Evolutionary conservation across 2,113 vertebrate genomes (phyloP), one percentile per base, ranked within the genome.

Genomic region (Lepus timidus): DNA sequence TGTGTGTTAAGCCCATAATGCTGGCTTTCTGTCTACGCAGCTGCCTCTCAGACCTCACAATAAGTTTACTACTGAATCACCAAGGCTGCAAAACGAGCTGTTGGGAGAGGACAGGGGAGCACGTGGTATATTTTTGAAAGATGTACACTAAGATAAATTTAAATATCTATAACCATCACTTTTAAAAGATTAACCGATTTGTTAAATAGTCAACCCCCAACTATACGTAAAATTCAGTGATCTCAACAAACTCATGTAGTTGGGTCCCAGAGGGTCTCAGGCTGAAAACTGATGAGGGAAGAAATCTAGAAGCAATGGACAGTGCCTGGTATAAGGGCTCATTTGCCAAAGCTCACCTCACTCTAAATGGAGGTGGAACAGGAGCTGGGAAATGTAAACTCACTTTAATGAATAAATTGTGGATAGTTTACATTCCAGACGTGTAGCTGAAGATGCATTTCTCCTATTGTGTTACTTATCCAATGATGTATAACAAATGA

Each of bases 1-100:
- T 11, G 16, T 14, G 2, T 13, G 5, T 3, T 14, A 20, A 22
- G 31, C 68, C 61, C 2, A 1, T 4, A 29, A 10, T 3, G 4
- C n/a, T 6, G 17, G 11, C 14, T 79, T 71, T 39, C 51, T 73
- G 44, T 33, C 58, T 71, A n/a, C 61, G n/a, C 0, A 27, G 73
- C 12, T 19, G n/a, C 23, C 29, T 79, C 49, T 17, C 1, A 22
- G 49, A 23, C 13, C 17, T 64, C 74, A 58, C 6, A 4, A 17
- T 6, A 33, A 51, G 1, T 2, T 19, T 1, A 11, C 31, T 29
- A 17, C 23, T n/a, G 36, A 51, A 4, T 39, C 49, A 74, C 3
- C 25, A 11, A 64, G 73, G 52, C n/a, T 79, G 61, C 27, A 33
- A 3, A 6, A 64, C 1, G 2, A 44, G 44, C 27, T 80, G 33